phyloP scores from a whole-genome alignment of 2,888 invertebrate genomes.

The Tetheella fluctuosa region DNA sequence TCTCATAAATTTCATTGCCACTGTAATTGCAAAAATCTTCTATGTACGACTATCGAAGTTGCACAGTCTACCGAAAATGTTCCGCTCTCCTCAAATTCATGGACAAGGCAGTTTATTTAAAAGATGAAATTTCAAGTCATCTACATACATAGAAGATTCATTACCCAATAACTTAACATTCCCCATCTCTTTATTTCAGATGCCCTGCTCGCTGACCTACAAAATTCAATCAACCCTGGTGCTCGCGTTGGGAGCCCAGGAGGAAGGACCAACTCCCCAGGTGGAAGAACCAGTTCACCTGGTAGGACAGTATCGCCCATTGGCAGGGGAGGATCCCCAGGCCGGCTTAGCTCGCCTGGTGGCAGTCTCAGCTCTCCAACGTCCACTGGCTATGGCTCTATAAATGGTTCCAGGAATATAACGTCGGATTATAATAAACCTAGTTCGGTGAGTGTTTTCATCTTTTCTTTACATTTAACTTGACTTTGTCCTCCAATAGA shows the following conservation, averaged over 20 bases:
- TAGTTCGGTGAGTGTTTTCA: slow-evolving; percentile 84
- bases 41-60: no score
- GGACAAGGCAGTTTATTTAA: no score
- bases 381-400: slow-evolving; percentile 90
- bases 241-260: slow-evolving; percentile 77
- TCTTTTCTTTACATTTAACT: background rate
- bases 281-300: slow-evolving; percentile 62
- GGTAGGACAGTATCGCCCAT: slow-evolving; percentile 68
- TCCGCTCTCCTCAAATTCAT: no score
- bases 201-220: slow-evolving; percentile 97
- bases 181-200: slow-evolving; percentile 86
- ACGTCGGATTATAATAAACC: slow-evolving; percentile 81
- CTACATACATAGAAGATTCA: background rate
- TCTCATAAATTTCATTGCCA: no score
- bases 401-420: slow-evolving; percentile 87
- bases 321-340: slow-evolving; percentile 79
- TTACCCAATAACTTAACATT: background rate
- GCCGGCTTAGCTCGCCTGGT: slow-evolving; percentile 75
- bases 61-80: no score
- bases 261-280: slow-evolving; percentile 64
- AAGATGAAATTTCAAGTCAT: background rate
- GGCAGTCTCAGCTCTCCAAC: slow-evolving; percentile 80
- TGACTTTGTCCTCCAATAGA: no score
- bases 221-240: slow-evolving; percentile 93
- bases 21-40: no score